phyloP scores from a whole-genome alignment of 92 coral and sea anemone genomes.

The Heteractis magnifica region DNA sequence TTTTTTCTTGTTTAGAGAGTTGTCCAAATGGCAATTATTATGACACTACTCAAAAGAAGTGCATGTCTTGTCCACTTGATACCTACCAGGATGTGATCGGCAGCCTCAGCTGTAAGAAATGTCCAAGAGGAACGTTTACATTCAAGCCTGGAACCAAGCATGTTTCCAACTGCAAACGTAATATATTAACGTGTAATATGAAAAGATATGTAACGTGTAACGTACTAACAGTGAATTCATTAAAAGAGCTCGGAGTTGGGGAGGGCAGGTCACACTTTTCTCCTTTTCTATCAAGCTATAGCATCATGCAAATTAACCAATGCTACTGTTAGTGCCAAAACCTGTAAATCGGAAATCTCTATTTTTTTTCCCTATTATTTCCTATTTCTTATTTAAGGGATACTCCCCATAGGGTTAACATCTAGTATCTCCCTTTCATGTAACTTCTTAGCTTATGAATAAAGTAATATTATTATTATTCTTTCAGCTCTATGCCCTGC shows the following conservation, averaged over 20 bases:
- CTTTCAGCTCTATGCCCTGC: constrained; percentile 73
- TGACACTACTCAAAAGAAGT: constrained; percentile 40
- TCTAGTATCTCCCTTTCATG: no score
- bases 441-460: neutral
- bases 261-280: no score
- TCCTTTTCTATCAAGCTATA: no score
- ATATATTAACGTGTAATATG: no score
- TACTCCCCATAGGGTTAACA: no score
- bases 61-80: constrained; percentile 66
- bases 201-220: constrained; percentile 18
- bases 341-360: no score
- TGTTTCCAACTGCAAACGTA: constrained; percentile 70
- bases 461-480: neutral
- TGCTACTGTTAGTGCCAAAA: no score
- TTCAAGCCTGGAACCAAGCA: constrained; percentile 54
- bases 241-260: no score
- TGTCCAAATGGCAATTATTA: constrained; percentile 80
- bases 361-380: no score
- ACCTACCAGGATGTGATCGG: constrained; percentile 70
- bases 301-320: no score
- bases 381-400: no score
- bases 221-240: no score
- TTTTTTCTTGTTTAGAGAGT: constrained; percentile 52
- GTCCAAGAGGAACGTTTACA: constrained; percentile 66
- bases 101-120: constrained; percentile 63